Conservation (phyloP, 2,113 vertebrate genomes). For the Engystomops pustulosus region DNA sequence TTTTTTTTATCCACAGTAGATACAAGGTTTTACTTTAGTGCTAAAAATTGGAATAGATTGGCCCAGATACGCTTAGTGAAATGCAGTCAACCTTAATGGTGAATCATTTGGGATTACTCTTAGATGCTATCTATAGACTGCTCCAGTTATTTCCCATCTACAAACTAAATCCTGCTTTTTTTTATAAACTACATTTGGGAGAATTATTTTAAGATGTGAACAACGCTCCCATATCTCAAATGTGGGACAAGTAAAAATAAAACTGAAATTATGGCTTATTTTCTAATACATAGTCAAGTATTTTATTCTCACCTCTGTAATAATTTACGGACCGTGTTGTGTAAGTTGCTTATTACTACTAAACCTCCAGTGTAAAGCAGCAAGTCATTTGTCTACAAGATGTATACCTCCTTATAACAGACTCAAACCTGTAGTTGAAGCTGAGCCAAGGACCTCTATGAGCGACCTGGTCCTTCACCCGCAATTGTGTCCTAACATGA, state of each 20-base stretch:
- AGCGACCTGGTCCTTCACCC: background rate
- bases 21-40: background rate
- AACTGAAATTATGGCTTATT: background rate
- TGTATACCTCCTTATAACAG: background rate
- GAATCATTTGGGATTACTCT: constrained; percentile 25
- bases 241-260: background rate
- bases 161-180: background rate
- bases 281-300: constrained; percentile 19
- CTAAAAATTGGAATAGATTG: constrained; percentile 1
- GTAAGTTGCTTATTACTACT: constrained; percentile 18
- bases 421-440: constrained; percentile 41
- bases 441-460: constrained; percentile 20
- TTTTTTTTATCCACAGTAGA: background rate
- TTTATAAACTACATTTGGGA: constrained; percentile 16
- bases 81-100: background rate
- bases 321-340: background rate
- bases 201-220: constrained; percentile 40
- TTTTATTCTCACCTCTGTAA: constrained; percentile 10
- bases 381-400: background rate
- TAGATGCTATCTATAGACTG: constrained; percentile 41
- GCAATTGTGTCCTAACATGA: background rate
- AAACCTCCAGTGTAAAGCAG: constrained; percentile 1
- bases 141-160: constrained; percentile 20
- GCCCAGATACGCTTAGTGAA: constrained; percentile 24
- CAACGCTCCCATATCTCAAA: constrained; percentile 19